A percentile compares a stretch with the other conserved stretches of the same genome.
Conservation (phyloP, 2,888 invertebrate genomes). For the Ochropacha duplaris region DNA sequence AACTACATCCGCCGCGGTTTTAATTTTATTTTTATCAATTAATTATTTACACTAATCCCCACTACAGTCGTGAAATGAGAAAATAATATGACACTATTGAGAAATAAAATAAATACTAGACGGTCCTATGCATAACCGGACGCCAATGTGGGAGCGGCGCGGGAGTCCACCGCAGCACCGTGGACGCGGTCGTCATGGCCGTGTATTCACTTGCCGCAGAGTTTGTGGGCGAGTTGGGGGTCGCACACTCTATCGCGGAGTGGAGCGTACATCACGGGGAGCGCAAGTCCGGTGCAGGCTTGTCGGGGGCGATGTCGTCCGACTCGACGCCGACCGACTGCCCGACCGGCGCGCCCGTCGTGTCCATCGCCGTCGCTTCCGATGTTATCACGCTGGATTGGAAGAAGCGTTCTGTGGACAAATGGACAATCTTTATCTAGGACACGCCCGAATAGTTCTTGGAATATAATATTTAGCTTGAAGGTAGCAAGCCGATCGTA, state of each 20-base stretch:
- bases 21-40: slow-evolving; percentile 30
- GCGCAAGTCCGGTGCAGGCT: slow-evolving; percentile 70
- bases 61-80: neutral
- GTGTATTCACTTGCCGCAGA: neutral
- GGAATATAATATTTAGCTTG: no score
- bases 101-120: slow-evolving; percentile 27
- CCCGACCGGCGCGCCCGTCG: slow-evolving; percentile 54
- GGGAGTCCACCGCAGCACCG: slow-evolving; percentile 63
- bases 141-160: slow-evolving; percentile 78
- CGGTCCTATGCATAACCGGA: slow-evolving; percentile 69
- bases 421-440: no score
- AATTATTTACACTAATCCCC: slow-evolving; percentile 57
- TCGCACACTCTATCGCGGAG: neutral
- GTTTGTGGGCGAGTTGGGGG: neutral
- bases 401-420: slow-evolving; percentile 83
- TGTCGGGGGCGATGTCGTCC: slow-evolving; percentile 75
- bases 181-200: neutral
- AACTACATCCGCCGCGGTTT: slow-evolving; percentile 50
- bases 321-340: slow-evolving; percentile 47
- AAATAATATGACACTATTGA: neutral
- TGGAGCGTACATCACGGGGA: slow-evolving; percentile 68
- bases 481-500: no score
- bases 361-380: slow-evolving; percentile 83
- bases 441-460: no score
- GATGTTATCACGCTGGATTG: slow-evolving; percentile 83